Base-by-base conservation (phyloP, 2,797 vertebrate species). In the Acanthornis magna region DNA sequence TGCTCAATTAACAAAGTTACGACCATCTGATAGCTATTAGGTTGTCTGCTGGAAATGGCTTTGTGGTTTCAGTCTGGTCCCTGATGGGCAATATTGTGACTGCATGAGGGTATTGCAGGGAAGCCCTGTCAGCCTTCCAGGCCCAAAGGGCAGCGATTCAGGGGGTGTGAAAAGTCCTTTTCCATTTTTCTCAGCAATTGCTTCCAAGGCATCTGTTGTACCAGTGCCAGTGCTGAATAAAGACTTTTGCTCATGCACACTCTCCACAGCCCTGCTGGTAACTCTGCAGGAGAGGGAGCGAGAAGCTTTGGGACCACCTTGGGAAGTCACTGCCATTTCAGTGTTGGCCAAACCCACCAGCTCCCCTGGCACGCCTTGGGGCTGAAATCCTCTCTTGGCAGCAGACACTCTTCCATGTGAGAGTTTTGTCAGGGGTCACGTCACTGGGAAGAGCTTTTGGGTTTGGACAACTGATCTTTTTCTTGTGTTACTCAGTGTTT, bases 21-120 rank as follows among this genome's bases (percentile, higher is more conserved):
- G 2, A 34, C 76, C 78, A 91, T 93, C 94, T 95, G 94, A 91
- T 57, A 77, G 88, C 57, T 71, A 77, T 95, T 94, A 93, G 45
- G 17, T 80, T 85, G 88, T 80, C 92, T 96, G 78, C 68, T 95
- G 90, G 72, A 95, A 95, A 75, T 75, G 10, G 16, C 34, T 67
- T 79, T 93, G 89, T 91, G 78, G 87, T 92, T 95, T 91, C 8
- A 20, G 34, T 10, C 43, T 0, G 5, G 70, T 96, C 91, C 92
- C 93, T 2, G 13, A 34, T 90, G 95, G 88, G 83, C 80, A 84
- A 78, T 95, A 42, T 1, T 50, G 26, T 5, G 30, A 89, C 42
- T 1, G 5, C 26, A 36, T 66, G 70, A 23, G 89, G 75, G 53
- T 38, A 76, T 48, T 89, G 85, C 85, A 95, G 87, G 10, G 2